phyloP scores from a whole-genome alignment of 1,140 invertebrate species.

The Musca vetustissima region DNA sequence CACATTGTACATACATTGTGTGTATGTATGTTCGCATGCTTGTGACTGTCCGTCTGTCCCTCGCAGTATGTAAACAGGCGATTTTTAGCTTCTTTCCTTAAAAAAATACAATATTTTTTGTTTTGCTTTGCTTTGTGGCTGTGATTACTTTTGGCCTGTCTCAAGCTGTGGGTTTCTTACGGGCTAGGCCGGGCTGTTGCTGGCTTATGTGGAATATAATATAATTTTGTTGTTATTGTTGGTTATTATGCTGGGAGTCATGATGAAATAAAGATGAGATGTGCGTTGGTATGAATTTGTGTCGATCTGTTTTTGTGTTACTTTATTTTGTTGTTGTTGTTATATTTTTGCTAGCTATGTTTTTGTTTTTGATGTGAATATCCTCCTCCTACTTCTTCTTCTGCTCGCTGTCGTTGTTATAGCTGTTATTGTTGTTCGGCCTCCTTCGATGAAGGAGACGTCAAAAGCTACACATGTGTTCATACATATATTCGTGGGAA shows the following conservation, averaged over 20 bases:
- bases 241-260: not conserved
- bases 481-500: slow-evolving; percentile 22
- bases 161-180: slow-evolving; percentile 12
- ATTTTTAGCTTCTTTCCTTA: not conserved
- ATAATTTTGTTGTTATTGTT: not conserved
- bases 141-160: slow-evolving; percentile 12
- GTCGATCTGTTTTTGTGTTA: slow-evolving; percentile 6
- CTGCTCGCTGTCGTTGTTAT: too few species aligned
- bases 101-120: slow-evolving; percentile 4
- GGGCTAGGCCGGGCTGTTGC: not conserved
- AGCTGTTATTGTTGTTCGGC: too few species aligned
- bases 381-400: too few species aligned
- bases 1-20: not conserved
- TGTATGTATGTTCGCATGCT: not conserved
- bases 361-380: too few species aligned
- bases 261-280: not conserved
- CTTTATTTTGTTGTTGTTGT: too few species aligned
- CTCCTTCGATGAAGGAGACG: too few species aligned
- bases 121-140: not conserved
- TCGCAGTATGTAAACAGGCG: not conserved
- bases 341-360: too few species aligned
- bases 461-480: slow-evolving; percentile 14
- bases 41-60: not conserved
- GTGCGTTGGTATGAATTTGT: slow-evolving; percentile 2
- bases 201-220: not conserved